These are phyloP conservation scores for Psittacula echo DNA, from an alignment of 2,797 vertebrate genomes.

Conservation along the genomic window DNA sequence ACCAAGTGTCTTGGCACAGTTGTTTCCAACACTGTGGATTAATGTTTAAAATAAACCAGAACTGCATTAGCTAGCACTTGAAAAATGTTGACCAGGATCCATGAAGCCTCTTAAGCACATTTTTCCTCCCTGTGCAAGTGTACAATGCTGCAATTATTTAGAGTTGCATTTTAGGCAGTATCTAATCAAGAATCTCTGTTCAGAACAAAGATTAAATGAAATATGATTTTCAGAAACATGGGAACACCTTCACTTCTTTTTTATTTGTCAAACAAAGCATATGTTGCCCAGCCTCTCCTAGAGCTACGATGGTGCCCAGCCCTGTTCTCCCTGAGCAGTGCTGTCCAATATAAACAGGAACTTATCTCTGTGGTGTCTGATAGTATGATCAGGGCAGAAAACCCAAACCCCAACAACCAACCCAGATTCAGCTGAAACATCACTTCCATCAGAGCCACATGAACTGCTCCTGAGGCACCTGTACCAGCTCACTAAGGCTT, in stretches of 20 bases:
- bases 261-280: not conserved
- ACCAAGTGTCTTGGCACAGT: not conserved
- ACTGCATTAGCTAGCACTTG: not conserved
- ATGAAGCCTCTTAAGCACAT: not conserved
- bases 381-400: not conserved
- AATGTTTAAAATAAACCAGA: not conserved
- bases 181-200: not conserved
- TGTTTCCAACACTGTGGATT: not conserved
- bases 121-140: not conserved
- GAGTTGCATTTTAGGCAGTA: not conserved
- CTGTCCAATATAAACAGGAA: not conserved
- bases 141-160: not conserved
- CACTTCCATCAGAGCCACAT: not conserved
- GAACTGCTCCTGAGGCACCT: not conserved
- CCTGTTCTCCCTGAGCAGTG: accelerated
- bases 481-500: not conserved
- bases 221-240: not conserved
- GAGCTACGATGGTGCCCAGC: not conserved
- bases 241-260: not conserved
- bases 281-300: not conserved
- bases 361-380: not conserved
- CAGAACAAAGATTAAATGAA: not conserved
- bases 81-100: not conserved
- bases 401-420: not conserved
- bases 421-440: not conserved